phyloP scores from a whole-genome alignment of 1,140 invertebrate species.

The Oncopeltus fasciatus region DNA sequence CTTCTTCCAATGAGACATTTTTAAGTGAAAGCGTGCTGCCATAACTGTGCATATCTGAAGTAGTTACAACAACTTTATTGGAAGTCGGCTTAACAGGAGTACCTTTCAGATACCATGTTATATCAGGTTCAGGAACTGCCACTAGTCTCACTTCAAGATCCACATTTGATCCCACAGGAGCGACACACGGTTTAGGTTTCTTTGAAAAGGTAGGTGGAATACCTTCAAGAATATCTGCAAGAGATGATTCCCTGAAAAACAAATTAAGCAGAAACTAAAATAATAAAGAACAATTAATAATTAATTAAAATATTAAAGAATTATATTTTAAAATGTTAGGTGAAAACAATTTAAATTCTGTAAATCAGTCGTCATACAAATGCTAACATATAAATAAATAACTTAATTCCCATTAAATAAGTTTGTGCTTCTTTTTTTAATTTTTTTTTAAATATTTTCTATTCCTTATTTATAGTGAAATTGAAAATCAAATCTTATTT shows the following conservation, averaged over 20 bases:
- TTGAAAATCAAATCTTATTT: too few relatives aligned
- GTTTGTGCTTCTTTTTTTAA: too few relatives aligned
- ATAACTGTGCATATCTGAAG: slow-evolving; percentile 83
- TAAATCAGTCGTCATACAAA: too few relatives aligned
- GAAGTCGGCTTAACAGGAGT: slow-evolving; percentile 50
- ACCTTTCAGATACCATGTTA: slow-evolving; percentile 66
- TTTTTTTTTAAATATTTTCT: too few relatives aligned
- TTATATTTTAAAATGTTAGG: too few relatives aligned
- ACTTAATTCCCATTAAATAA: too few relatives aligned
- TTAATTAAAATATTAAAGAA: not conserved
- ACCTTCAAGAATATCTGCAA: slow-evolving; percentile 79
- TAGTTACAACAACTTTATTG: slow-evolving; percentile 52
- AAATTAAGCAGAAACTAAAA: not conserved
- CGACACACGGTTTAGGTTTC: slow-evolving; percentile 68
- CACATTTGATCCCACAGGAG: slow-evolving; percentile 63
- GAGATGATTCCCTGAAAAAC: slow-evolving; percentile 59
- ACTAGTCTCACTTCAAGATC: slow-evolving; percentile 71
- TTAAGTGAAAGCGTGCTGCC: slow-evolving; percentile 66
- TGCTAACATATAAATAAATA: too few relatives aligned
- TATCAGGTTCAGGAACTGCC: slow-evolving; percentile 78
- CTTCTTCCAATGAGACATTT: slow-evolving; percentile 54
- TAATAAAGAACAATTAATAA: not conserved
- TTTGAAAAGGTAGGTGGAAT: slow-evolving; percentile 85
- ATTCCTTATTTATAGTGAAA: too few relatives aligned
- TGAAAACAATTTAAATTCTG: too few relatives aligned